Evolutionary conservation across 2,113 vertebrate species (phyloP).

Genomic region (Sceloporus tristichus): DNA sequence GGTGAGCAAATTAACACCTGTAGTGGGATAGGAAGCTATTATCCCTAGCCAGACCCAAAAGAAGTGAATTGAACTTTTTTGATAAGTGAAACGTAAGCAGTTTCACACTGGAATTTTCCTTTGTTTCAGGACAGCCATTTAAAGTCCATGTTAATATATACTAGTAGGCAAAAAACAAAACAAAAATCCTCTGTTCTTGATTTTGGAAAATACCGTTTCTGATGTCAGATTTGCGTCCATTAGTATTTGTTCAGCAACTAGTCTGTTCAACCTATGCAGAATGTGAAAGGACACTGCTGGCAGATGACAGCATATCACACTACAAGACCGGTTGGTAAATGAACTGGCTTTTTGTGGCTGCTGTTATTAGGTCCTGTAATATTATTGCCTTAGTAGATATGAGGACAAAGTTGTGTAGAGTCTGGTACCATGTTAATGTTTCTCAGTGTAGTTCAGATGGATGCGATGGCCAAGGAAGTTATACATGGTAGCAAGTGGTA

Average conservation of each 20-base stretch:
- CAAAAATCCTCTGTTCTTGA: not conserved
- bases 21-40: not conserved
- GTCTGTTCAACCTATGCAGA: not conserved
- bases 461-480: not conserved
- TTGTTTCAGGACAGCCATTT: not conserved
- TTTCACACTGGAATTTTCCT: not conserved
- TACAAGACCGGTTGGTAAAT: not conserved
- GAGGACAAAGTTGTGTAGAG: not conserved
- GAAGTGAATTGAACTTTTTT: not conserved
- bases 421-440: not conserved
- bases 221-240: not conserved
- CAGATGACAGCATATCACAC: not conserved
- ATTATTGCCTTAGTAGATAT: not conserved
- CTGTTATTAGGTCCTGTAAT: not conserved
- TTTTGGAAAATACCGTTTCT: not conserved
- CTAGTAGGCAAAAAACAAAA: not conserved
- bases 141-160: not conserved
- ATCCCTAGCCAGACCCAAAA: not conserved
- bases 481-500: not conserved
- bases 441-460: too few relatives aligned
- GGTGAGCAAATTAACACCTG: not conserved
- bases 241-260: not conserved
- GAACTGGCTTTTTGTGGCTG: not conserved
- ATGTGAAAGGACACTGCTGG: not conserved
- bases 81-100: not conserved